Evolutionary conservation across 2,888 invertebrate genomes (phyloP).

Genomic region (Drosophila mettleri): DNA sequence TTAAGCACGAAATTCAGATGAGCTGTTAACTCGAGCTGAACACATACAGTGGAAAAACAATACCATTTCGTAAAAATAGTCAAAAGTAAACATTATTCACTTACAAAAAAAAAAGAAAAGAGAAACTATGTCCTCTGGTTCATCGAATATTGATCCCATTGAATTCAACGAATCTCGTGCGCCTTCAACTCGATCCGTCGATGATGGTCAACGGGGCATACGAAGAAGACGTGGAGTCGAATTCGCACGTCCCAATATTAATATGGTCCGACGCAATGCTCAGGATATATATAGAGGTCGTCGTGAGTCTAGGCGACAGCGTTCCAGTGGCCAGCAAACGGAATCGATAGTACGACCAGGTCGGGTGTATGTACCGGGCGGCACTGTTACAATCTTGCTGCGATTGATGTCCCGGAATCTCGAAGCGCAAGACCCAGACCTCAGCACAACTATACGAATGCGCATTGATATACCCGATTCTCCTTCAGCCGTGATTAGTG

Average conservation of each 20-base stretch:
- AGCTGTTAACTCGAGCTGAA: neutral
- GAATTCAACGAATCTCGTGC: neutral
- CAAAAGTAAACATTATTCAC: slow-evolving; percentile 9
- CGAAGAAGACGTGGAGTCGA: neutral
- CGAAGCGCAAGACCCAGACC: neutral
- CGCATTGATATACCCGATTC: neutral
- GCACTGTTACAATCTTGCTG: neutral
- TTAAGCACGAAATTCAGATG: neutral
- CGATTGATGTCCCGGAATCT: neutral
- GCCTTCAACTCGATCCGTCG: rapidly evolving
- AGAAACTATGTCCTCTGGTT: neutral
- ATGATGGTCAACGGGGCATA: neutral
- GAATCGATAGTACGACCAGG: neutral
- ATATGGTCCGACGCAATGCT: neutral
- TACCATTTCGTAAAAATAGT: neutral
- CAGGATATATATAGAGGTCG: neutral
- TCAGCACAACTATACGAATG: slow-evolving; percentile 3
- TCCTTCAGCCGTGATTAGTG: neutral
- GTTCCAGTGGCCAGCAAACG: neutral
- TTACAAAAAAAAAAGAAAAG: neutral
- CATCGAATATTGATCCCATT: neutral
- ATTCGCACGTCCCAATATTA: neutral
- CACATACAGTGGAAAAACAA: neutral
- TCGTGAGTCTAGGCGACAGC: neutral
- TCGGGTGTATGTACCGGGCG: neutral